A percentile compares a stretch with the other conserved stretches of the same genome.
These are phyloP conservation scores for Chrysochloris asiatica DNA, from an alignment of 2,113 vertebrate species.

Conservation along the genomic window DNA sequence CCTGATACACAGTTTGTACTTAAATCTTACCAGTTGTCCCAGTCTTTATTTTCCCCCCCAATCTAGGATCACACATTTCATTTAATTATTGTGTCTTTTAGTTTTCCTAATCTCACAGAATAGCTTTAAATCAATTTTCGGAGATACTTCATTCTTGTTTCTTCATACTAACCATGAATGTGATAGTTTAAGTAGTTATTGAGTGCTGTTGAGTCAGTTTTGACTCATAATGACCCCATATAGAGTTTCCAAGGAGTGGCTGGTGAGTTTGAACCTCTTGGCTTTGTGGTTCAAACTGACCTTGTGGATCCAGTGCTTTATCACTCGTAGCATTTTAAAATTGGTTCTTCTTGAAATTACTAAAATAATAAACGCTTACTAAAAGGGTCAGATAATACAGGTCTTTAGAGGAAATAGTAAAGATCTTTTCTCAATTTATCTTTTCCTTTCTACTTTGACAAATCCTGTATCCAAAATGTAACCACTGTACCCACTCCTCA, in stretches of 20 bases:
- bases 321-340: conserved; percentile 45
- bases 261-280: too few relatives aligned
- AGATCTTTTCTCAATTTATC: not conserved
- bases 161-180: not conserved
- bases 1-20: not conserved
- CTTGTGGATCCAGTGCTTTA: too few relatives aligned
- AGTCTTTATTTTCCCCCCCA: not conserved
- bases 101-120: not conserved
- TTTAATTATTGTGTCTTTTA: conserved; percentile 18
- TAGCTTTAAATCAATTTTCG: conserved; percentile 33
- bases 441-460: not conserved
- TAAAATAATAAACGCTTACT: not conserved
- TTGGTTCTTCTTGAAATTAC: conserved; percentile 1
- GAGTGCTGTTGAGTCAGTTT: not conserved
- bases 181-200: conserved; percentile 41
- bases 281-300: too few relatives aligned
- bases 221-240: too few relatives aligned
- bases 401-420: conserved; percentile 5
- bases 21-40: conserved; percentile 17
- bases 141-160: conserved; percentile 8
- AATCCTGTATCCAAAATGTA: not conserved
- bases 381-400: not conserved
- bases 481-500: not conserved
- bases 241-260: too few relatives aligned
- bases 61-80: not conserved